Evolutionary conservation across 2,113 vertebrate species (phyloP), one percentile per base, ranked within the genome.

Genomic region (Galemys pyrenaicus): DNA sequence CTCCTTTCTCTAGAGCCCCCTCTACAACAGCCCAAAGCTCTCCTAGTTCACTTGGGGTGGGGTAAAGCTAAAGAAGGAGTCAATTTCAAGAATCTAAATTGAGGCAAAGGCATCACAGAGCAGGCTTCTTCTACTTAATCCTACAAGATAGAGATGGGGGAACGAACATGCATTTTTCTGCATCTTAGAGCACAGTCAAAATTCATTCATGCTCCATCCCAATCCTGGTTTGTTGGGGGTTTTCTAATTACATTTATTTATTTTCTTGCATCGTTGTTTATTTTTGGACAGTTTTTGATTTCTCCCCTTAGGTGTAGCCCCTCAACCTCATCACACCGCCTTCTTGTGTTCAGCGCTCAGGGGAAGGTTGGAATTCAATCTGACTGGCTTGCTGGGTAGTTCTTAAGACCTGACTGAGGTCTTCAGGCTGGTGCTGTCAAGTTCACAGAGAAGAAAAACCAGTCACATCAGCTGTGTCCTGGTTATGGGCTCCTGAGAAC

Each of bases 331-430:
- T 3, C 6, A 91, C 49, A 7, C 3, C 30, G 19, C 1, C 9
- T 44, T 44, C 91, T 78, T 85, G 87, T 64, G 41, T 71, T 88
- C 54, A 5, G 51, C 9, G 79, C 67, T 95, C 84, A 96, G 94
- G 93, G 81, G 96, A 60, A 5, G 73, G 58, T 78, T 85, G 80
- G 82, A 86, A 95, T 97, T 97, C 89, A 93, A 95, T 94, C 82
- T 94, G 96, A 37, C 75, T 93, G 84, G 58, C 80, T 97, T 94
- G 87, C 68, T 46, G 74, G 97, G 87, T n/a, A 87, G 68, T 82
- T 67, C 19, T 96, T 97, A 88, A 91, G 95, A 94, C 51, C 60
- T 86, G 90, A 87, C 81, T 75, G 37, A 64, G 91, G 51, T 84
- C 95, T 90, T 97, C 4, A 39, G 91, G 80, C 0, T 16, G 79